These are phyloP conservation scores for Ochotona princeps DNA, from an alignment of 2,113 vertebrate genomes.

Conservation along the genomic window DNA sequence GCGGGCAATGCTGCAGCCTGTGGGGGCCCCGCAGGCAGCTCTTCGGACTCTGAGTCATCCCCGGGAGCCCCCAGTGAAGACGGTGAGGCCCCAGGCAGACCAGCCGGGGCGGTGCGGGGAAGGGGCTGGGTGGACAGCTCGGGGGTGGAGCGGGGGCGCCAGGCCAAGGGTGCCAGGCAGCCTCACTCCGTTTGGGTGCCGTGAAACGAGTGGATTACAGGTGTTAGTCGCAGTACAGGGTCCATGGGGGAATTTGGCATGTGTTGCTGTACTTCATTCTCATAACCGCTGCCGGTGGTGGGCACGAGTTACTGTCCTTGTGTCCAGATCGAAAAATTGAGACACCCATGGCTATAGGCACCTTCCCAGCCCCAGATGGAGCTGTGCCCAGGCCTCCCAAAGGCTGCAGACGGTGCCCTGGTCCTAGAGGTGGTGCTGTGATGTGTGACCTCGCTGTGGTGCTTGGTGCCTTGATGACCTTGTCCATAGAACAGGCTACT, in stretches of 20 bases:
- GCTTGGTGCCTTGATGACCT: neutral
- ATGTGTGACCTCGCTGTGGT: neutral
- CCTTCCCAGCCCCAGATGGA: neutral
- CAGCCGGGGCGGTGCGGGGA: neutral
- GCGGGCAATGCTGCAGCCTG: slow-evolving; percentile 76
- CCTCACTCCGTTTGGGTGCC: too few relatives aligned
- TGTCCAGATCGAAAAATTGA: neutral
- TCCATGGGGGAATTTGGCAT: neutral
- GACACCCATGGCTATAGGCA: accelerated
- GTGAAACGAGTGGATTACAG: neutral
- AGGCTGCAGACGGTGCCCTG: neutral
- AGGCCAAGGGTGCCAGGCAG: too few relatives aligned
- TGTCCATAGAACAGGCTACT: neutral
- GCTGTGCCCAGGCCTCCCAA: neutral
- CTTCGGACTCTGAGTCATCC: slow-evolving; percentile 93
- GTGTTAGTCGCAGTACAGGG: too few relatives aligned
- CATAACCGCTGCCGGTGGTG: neutral
- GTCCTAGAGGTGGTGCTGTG: neutral
- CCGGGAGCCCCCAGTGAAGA: slow-evolving; percentile 93
- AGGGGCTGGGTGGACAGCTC: neutral
- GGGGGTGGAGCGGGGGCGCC: neutral
- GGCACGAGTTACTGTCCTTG: too few relatives aligned
- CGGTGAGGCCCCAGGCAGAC: slow-evolving; percentile 80
- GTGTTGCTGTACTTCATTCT: neutral
- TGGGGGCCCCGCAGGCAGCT: slow-evolving; percentile 69